A percentile compares a stretch with the other conserved stretches of the same genome.
Evolutionary conservation across 2,113 vertebrate genomes (phyloP).

Genomic region (Anseranas semipalmata): DNA sequence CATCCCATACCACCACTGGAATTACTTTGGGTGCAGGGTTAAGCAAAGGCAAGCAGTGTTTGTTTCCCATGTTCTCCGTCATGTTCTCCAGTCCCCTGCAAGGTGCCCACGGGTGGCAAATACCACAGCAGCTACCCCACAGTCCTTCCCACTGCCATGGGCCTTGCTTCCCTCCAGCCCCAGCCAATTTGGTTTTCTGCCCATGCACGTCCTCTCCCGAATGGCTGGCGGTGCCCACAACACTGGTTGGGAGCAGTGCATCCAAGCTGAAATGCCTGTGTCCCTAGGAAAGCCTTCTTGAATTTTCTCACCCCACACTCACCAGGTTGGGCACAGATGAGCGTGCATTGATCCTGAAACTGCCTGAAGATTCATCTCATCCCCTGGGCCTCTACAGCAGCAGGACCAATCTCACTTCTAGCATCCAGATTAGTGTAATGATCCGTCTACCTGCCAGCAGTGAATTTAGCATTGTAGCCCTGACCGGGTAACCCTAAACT

Average conservation of each 20-base stretch:
- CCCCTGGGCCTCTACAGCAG: background rate
- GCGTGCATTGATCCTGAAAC: background rate
- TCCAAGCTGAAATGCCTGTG: background rate
- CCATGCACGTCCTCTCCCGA: background rate
- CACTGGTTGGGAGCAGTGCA: accelerated
- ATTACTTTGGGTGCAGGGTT: accelerated
- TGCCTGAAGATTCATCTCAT: background rate
- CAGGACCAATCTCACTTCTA: background rate
- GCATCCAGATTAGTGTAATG: background rate
- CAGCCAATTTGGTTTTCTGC: background rate
- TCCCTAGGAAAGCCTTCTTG: background rate
- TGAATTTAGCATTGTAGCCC: background rate
- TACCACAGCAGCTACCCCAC: background rate
- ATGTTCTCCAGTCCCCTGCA: accelerated
- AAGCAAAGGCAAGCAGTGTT: accelerated
- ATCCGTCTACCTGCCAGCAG: background rate
- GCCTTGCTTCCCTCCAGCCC: background rate
- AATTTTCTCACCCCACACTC: background rate
- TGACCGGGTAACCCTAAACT: background rate
- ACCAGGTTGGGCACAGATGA: background rate
- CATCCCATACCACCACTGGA: background rate
- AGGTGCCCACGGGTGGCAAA: accelerated
- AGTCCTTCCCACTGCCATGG: accelerated
- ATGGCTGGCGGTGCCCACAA: background rate
- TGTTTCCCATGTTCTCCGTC: accelerated